These are phyloP conservation scores for Okamejei kenojei DNA, from an alignment of 2,797 vertebrate species.

Conservation along the genomic window DNA sequence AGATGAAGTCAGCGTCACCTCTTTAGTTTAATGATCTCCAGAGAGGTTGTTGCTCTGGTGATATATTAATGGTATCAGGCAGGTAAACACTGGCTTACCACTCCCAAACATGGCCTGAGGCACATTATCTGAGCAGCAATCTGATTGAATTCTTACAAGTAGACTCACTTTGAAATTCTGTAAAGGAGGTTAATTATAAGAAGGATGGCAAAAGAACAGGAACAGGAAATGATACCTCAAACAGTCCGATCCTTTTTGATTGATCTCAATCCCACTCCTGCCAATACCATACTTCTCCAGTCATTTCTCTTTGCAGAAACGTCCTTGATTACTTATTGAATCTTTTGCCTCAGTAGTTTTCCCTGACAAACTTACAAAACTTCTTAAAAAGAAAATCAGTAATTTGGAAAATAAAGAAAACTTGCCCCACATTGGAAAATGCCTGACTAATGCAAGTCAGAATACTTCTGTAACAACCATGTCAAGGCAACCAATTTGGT, in stretches of 20 bases:
- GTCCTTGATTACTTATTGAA: background rate
- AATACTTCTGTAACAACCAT: background rate
- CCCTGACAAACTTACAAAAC: background rate
- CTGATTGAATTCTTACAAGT: constrained; percentile 23
- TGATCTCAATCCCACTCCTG: background rate
- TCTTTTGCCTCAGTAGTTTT: background rate
- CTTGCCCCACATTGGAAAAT: background rate
- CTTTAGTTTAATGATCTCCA: constrained; percentile 8
- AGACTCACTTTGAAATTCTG: constrained; percentile 21
- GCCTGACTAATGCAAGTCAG: background rate
- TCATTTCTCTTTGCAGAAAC: constrained; percentile 1
- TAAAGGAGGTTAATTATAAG: constrained; percentile 25
- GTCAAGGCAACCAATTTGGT: background rate
- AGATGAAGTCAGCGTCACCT: background rate
- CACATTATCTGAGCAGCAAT: constrained; percentile 8
- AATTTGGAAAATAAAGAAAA: background rate
- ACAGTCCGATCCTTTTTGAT: background rate
- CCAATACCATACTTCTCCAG: background rate
- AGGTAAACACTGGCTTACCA: background rate
- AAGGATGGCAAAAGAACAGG: constrained; percentile 23
- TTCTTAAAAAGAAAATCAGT: background rate
- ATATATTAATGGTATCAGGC: constrained; percentile 22
- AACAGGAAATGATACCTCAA: constrained; percentile 2
- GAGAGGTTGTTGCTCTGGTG: constrained; percentile 10
- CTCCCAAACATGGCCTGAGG: constrained; percentile 11